phyloP scores from a whole-genome alignment of 2,888 invertebrate species.

The Limnephilus rhombicus region DNA sequence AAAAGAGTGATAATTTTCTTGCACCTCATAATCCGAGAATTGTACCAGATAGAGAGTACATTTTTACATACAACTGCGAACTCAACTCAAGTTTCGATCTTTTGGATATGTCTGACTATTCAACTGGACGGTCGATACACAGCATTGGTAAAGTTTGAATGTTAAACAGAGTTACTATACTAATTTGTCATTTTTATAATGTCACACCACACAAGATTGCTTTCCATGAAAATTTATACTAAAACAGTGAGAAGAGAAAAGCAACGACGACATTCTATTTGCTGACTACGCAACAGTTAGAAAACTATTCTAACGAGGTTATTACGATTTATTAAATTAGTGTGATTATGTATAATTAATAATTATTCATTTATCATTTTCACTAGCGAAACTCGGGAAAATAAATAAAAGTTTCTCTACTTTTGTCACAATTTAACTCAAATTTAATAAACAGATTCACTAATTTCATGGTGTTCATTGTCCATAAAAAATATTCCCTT shows the following conservation, averaged over 20 bases:
- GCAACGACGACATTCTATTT: not conserved
- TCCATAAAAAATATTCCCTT: not conserved
- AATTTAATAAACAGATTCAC: not conserved
- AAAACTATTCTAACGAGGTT: not conserved
- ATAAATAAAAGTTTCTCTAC: not conserved
- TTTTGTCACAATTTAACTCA: not conserved
- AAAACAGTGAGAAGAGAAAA: not conserved
- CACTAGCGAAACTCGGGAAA: not conserved
- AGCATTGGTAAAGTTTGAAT: not conserved
- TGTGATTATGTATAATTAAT: not conserved
- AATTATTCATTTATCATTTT: not conserved
- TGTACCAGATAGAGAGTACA: too few relatives aligned
- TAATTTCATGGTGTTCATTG: not conserved
- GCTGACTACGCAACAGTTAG: not conserved
- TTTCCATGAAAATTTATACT: not conserved
- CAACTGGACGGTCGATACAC: too few relatives aligned
- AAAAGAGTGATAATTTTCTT: too few relatives aligned
- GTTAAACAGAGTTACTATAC: not conserved
- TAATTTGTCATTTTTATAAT: not conserved
- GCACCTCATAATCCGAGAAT: too few relatives aligned
- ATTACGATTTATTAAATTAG: not conserved
- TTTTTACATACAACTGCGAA: too few relatives aligned
- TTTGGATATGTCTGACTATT: too few relatives aligned
- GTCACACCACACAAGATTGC: not conserved
- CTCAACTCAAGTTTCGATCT: too few relatives aligned